phyloP scores from a whole-genome alignment of 2,888 invertebrate species.

The Mesochorus sp. region DNA sequence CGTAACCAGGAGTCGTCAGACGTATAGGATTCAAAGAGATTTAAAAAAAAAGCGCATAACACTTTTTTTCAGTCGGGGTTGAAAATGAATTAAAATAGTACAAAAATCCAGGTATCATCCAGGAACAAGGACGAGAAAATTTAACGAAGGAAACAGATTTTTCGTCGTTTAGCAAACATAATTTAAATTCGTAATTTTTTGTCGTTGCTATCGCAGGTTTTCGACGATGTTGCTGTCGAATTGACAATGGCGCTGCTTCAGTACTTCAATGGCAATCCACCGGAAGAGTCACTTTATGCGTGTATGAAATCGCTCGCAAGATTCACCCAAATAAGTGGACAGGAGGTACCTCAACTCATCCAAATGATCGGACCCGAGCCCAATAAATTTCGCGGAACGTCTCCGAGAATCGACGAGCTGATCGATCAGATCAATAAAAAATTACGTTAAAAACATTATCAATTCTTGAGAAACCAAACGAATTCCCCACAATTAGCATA shows the following conservation, averaged over 20 bases:
- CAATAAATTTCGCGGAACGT: slow-evolving; percentile 90
- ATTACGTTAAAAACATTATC: slow-evolving; percentile 82
- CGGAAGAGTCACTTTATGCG: slow-evolving; percentile 91
- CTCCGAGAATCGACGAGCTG: slow-evolving; percentile 90
- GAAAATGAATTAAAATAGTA: background rate
- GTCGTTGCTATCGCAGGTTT: slow-evolving; percentile 86
- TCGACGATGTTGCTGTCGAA: slow-evolving; percentile 96
- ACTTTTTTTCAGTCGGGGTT: too few relatives aligned
- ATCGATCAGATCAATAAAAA: slow-evolving; percentile 89
- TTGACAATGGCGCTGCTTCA: slow-evolving; percentile 95
- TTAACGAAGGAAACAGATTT: slow-evolving; percentile 2
- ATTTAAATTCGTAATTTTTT: slow-evolving; percentile 28
- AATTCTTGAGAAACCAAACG: too few relatives aligned
- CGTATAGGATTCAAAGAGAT: background rate
- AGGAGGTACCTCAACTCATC: slow-evolving; percentile 93
- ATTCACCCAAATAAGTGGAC: slow-evolving; percentile 89
- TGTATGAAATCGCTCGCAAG: slow-evolving; percentile 90
- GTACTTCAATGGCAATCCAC: slow-evolving; percentile 91
- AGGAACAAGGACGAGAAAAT: background rate
- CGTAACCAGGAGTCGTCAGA: too few relatives aligned
- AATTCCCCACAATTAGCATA: too few relatives aligned
- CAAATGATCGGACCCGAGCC: slow-evolving; percentile 96
- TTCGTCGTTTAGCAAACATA: background rate
- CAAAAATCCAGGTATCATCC: background rate
- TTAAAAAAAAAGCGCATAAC: background rate